Evolutionary conservation across 2,797 vertebrate genomes (phyloP), one percentile per base, ranked within the genome.

Genomic region (Neosilurus mollespiculum): DNA sequence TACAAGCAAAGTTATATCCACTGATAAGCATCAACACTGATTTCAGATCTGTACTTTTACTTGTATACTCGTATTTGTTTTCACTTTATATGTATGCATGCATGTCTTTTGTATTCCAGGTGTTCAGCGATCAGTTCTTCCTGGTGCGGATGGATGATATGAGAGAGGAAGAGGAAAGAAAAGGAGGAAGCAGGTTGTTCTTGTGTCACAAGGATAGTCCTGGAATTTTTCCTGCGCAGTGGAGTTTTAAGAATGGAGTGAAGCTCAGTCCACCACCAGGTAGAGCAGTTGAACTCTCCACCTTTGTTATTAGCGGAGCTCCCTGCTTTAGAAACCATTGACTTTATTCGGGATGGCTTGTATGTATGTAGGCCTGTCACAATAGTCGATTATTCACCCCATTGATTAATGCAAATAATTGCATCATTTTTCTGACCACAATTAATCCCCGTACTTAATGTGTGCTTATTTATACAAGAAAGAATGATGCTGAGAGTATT

Each of bases 211-310:
- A 91, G 78, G 91, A 94, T 91, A 98, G 96, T 88, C 91, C 95
- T 2, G 96, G 96, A 53, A 96, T 99, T 87, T 97, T 99, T 87
- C 97, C 97, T 0, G 94, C 95, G 71, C 97, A 98, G 66, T 99
- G 97, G 97, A 95, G 97, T 92, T 94, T 97, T n/a, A 99, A 98
- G 92, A 98, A 98, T 0, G 96, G 97, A 14, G 90, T 98, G 81
- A 91, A 95, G 66, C 95, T 99, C 89, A 95, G 90, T 79, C 94
- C 97, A 0, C 98, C 98, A 9, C 94, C 94, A 93, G 98, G 98
- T 81, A 73, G 3, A 26, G 18, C 61, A 7, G 37, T 64, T 76
- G 2, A 15, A 62, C 43, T 62, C 43, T 49, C 64, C n/a, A 51
- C 59, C 9, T 51, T 6, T 11, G 16, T 1, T 16, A 0, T 61